Conservation (phyloP, 2,797 vertebrate genomes). For the Sphaeramia orbicularis region DNA sequence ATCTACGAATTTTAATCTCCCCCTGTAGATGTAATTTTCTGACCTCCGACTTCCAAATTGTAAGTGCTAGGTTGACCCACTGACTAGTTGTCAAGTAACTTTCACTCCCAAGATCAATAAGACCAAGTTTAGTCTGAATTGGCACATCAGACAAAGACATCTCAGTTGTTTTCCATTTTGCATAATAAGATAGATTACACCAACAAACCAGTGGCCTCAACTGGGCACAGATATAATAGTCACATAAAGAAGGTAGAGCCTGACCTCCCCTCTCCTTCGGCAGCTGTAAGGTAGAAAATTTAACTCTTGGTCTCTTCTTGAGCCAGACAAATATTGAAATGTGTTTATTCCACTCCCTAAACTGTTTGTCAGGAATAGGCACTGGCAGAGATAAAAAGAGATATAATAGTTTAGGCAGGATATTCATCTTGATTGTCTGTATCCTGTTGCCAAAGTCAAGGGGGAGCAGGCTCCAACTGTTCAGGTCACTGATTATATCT, state of each 20-base stretch:
- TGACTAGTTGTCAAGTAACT: neutral
- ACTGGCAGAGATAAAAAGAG: neutral
- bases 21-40: neutral
- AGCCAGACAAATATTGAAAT: neutral
- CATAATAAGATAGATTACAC: neutral
- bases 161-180: neutral
- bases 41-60: too few relatives aligned
- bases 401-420: slow-evolving; percentile 5
- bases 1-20: too few relatives aligned
- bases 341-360: neutral
- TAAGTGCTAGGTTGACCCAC: neutral
- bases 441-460: slow-evolving; percentile 7
- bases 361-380: neutral
- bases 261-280: neutral
- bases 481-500: slow-evolving; percentile 7
- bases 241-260: neutral
- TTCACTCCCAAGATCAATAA: neutral
- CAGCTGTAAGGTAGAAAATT: neutral
- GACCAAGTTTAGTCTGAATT: neutral
- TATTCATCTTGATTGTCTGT: neutral
- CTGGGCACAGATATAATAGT: neutral
- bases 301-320: neutral
- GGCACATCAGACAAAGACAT: neutral
- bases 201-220: neutral
- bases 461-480: neutral